These are phyloP conservation scores for Heteropelma amictum DNA, from an alignment of 2,888 invertebrate genomes.

Conservation along the genomic window DNA sequence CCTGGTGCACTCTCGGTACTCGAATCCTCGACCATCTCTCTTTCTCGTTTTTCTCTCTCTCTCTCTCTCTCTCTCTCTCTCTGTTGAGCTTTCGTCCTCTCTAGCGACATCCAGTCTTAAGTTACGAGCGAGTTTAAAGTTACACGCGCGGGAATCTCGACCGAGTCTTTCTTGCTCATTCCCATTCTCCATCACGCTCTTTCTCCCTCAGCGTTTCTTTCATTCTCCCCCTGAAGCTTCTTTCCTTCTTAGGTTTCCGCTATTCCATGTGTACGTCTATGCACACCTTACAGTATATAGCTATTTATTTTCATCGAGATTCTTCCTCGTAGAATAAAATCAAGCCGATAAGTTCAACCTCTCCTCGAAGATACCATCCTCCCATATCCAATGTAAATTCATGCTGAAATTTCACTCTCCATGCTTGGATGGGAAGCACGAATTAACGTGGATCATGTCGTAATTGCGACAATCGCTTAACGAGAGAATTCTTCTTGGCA, in stretches of 20 bases:
- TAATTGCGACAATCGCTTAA: no score
- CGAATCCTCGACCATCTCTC: conserved; percentile 1
- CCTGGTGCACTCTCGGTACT: not conserved
- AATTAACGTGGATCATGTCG: no score
- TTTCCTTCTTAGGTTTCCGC: not conserved
- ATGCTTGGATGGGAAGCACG: no score
- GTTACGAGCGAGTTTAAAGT: conserved; percentile 51
- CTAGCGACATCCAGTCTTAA: conserved; percentile 45
- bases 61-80: no score
- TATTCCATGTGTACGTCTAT: no score
- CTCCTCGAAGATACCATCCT: no score
- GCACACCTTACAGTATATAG: not conserved
- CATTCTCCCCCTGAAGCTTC: conserved; percentile 16
- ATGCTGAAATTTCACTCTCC: no score
- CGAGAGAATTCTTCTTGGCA: no score
- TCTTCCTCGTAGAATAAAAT: no score
- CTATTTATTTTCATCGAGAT: not conserved
- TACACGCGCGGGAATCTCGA: conserved; percentile 50
- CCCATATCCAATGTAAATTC: no score
- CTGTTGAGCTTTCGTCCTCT: conserved; percentile 21
- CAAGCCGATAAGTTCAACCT: no score
- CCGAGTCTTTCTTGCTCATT: conserved; percentile 34
- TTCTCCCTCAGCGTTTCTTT: not conserved
- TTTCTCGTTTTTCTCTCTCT: conserved; percentile 6
- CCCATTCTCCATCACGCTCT: conserved; percentile 32